Conservation (phyloP, 35 echinoderm and acorn worm genomes). For the Amphiura filiformis region DNA sequence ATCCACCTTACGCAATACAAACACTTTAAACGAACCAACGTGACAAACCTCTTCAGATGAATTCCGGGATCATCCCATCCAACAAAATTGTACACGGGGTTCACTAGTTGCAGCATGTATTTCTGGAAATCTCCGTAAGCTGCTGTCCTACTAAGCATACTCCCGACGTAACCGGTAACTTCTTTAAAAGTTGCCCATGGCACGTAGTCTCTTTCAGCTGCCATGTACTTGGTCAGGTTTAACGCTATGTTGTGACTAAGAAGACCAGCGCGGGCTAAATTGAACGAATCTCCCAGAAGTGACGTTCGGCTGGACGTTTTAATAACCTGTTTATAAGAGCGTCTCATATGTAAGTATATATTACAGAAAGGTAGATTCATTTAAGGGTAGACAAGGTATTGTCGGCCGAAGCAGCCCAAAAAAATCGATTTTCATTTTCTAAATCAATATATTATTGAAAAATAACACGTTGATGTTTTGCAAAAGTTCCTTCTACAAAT, state of each 20-base stretch:
- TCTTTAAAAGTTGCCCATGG: conserved; percentile 52
- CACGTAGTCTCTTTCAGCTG: conserved; percentile 67
- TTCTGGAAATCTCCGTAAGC: conserved; percentile 41
- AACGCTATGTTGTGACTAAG: conserved; percentile 48
- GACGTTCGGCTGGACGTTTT: conserved; percentile 44
- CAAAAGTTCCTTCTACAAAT: too few relatives aligned
- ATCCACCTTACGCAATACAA: too few relatives aligned
- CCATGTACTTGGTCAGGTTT: conserved; percentile 56
- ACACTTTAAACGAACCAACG: background rate
- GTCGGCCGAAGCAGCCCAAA: too few relatives aligned
- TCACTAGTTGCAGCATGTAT: conserved; percentile 31
- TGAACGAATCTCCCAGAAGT: conserved; percentile 69
- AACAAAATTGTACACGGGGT: conserved; percentile 17
- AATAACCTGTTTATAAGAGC: conserved; percentile 21
- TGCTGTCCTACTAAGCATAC: conserved; percentile 47
- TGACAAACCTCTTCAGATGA: background rate
- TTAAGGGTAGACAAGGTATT: too few relatives aligned
- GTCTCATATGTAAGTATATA: too few relatives aligned
- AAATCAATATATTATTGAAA: too few relatives aligned
- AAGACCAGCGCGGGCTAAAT: conserved; percentile 48
- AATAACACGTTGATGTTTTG: too few relatives aligned
- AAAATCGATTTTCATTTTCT: too few relatives aligned
- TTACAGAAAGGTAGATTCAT: too few relatives aligned
- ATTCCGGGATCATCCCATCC: conserved; percentile 25
- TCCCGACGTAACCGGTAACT: conserved; percentile 50